Evolutionary conservation across 2,113 vertebrate species (phyloP).

Genomic region (Euleptes europaea): DNA sequence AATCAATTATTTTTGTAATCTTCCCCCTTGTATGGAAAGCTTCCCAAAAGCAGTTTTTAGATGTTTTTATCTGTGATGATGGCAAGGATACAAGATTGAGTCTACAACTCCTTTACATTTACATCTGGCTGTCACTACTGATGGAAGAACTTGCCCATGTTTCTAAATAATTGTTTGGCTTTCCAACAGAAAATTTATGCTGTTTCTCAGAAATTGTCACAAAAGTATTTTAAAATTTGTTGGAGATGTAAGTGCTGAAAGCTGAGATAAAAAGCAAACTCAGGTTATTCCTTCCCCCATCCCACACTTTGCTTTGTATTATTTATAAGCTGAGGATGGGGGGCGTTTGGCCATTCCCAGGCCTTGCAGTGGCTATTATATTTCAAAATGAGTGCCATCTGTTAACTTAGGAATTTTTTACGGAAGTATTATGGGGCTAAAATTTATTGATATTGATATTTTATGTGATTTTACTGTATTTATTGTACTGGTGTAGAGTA

Average conservation of each 20-base stretch:
- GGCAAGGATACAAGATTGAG: not conserved
- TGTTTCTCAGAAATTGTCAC: not conserved
- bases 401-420: too few relatives aligned
- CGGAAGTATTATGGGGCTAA: too few relatives aligned
- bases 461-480: too few relatives aligned
- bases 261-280: constrained; percentile 16
- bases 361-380: too few relatives aligned
- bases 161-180: constrained; percentile 27
- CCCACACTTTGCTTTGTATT: too few relatives aligned
- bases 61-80: not conserved
- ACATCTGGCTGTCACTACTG: not conserved
- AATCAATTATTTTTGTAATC: constrained; percentile 9
- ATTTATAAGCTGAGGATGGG: too few relatives aligned
- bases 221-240: constrained; percentile 5
- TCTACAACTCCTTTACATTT: not conserved
- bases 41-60: not conserved
- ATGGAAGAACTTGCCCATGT: not conserved
- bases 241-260: not conserved
- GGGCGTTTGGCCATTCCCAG: too few relatives aligned
- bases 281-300: too few relatives aligned
- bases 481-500: too few relatives aligned
- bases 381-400: too few relatives aligned
- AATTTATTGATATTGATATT: too few relatives aligned
- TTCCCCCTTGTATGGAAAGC: constrained; percentile 20
- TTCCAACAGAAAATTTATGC: not conserved